phyloP scores from a whole-genome alignment of 1,140 invertebrate species.

The Ips nitidus region DNA sequence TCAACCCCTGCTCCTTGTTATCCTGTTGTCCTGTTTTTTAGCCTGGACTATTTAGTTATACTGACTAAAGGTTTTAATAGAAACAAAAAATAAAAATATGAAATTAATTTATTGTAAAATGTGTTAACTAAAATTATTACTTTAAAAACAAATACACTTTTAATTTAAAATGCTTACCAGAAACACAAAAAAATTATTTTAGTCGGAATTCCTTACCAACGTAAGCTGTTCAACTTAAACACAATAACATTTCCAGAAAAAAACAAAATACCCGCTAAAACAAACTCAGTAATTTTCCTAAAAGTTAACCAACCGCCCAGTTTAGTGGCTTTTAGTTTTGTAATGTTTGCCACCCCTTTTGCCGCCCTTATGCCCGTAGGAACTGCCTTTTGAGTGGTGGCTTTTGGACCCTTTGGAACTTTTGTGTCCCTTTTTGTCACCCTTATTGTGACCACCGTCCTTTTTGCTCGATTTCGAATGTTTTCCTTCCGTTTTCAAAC shows the following conservation, averaged over 20 bases:
- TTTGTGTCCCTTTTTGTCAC: constrained; percentile 42
- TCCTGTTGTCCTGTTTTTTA: no score
- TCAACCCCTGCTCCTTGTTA: no score
- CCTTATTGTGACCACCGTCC: constrained; percentile 38
- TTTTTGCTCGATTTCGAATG: constrained; percentile 43
- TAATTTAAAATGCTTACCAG: no score
- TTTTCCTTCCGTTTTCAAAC: constrained; percentile 38
- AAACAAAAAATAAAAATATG: no score
- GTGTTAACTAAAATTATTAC: no score
- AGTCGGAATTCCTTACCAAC: no score
- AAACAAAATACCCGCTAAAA: constrained; percentile 2
- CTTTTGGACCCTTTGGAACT: constrained; percentile 36
- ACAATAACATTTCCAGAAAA: not conserved
- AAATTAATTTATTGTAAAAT: no score
- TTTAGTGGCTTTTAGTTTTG: constrained; percentile 6
- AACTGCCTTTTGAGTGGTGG: constrained; percentile 39
- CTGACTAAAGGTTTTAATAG: no score
- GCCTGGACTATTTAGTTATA: no score
- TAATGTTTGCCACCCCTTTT: constrained; percentile 41
- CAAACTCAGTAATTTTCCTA: not conserved
- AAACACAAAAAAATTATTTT: no score
- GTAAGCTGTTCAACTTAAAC: not conserved
- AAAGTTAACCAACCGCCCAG: no score
- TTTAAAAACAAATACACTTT: no score
- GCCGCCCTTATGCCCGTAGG: constrained; percentile 42